Base-by-base conservation (phyloP, 1,140 invertebrate genomes). In the Caerostris darwini region DNA sequence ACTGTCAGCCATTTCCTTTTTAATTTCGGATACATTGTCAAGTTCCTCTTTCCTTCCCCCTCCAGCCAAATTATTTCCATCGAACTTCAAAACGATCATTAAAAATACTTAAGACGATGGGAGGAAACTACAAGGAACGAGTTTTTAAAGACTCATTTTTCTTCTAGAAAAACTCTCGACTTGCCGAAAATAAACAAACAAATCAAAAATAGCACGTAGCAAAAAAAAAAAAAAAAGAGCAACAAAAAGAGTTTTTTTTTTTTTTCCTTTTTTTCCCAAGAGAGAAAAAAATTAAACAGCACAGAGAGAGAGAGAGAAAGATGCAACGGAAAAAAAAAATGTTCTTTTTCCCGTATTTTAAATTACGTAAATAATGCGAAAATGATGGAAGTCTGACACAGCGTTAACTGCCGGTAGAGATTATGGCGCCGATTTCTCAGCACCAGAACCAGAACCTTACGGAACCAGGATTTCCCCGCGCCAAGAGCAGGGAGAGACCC, bases 331-430 rank as follows among this genome's bases (percentile, higher is more conserved):
- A 50, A 82, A 81, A 91, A 59, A 87, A 61, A 12, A 19, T 81
- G n/a, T 53, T 88, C 59, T 88, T 64, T 34, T 58, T 6, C 19
- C 69, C 54, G 56, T 56, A 64, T 92, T 94, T 94, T 94, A 94
- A 94, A 94, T 94, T 94, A 82, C 86, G 92, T 94, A 94, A 94
- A 94, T 94, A 94, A 94, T 94, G 92, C 57, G 67, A 88, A 94
- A 94, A 94, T 94, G 92, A 94, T 94, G 92, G 92, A 93, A 87
- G 92, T 19, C 53, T 59, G 64, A 93, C 83, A 93, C 64, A 14
- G 81, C 92, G 82, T 93, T 93, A 69, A 86, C 59, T 87, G 92
- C 61, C 83, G 83, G 7, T 69, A 83, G 53, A 87, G 83, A 93
- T 93, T 71, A 93, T 34, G 59, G 59, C 92, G 34, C 81, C 92